Evolutionary conservation across 2,797 vertebrate species (phyloP).

Genomic region (Onychomys leucogaster): DNA sequence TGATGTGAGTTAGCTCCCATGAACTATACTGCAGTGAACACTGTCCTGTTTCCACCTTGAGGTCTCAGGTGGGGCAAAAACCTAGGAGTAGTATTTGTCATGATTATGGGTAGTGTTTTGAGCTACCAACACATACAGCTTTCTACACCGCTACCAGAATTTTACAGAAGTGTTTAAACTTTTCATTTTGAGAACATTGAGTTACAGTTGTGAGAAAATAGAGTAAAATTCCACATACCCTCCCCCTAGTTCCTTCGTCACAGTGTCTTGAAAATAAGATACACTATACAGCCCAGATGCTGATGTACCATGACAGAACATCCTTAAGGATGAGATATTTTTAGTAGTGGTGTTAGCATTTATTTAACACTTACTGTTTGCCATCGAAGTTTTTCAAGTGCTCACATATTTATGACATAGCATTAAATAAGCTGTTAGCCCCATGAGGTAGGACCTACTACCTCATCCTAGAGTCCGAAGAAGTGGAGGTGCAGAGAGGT

Average conservation of each 20-base stretch:
- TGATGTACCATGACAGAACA: background rate
- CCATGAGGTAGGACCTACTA: background rate
- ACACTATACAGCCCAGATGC: background rate
- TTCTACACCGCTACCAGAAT: background rate
- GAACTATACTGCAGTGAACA: too few relatives aligned
- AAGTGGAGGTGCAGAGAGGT: background rate
- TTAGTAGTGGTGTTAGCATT: background rate
- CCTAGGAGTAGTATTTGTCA: too few relatives aligned
- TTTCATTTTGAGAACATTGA: constrained; percentile 6
- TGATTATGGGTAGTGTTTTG: too few relatives aligned
- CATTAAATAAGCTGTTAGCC: background rate
- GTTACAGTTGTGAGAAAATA: background rate
- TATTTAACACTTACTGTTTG: background rate
- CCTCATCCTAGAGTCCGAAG: background rate
- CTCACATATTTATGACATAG: background rate
- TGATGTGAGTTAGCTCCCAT: too few relatives aligned
- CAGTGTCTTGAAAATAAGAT: background rate
- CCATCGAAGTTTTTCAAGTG: background rate
- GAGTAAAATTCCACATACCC: background rate
- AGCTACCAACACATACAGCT: too few relatives aligned
- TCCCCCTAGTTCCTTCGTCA: background rate
- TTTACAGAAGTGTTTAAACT: background rate
- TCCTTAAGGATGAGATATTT: background rate
- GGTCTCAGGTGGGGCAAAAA: too few relatives aligned
- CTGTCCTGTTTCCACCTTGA: too few relatives aligned